These are phyloP conservation scores for Orussus abietinus DNA, from an alignment of 1,140 invertebrate species.

Conservation along the genomic window DNA sequence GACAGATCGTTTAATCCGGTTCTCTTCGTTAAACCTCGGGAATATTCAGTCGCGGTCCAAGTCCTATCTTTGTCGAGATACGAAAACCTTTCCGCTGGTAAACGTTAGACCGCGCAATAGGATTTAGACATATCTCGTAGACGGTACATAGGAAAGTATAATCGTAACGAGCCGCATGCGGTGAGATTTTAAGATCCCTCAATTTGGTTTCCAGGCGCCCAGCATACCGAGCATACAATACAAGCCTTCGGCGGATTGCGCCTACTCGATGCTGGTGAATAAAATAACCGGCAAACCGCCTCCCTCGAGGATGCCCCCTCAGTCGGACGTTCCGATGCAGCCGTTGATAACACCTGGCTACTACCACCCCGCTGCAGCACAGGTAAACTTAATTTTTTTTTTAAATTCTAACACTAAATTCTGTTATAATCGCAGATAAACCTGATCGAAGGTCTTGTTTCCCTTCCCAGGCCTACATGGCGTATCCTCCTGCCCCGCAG, in stretches of 20 bases:
- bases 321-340: constrained; percentile 28
- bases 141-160: constrained; percentile 9
- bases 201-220: constrained; percentile 54
- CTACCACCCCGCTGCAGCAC: constrained; percentile 31
- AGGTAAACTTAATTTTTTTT: constrained; percentile 17
- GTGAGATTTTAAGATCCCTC: constrained; percentile 9
- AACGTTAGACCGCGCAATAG: no score
- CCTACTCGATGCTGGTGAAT: constrained; percentile 79
- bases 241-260: constrained; percentile 76
- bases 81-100: no score
- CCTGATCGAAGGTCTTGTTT: constrained; percentile 9
- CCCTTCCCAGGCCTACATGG: constrained; percentile 29
- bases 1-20: no score
- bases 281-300: constrained; percentile 73
- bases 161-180: constrained; percentile 1
- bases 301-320: constrained; percentile 35
- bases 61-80: no score
- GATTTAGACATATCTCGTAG: no score
- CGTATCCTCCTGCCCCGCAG: constrained; percentile 38
- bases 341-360: constrained; percentile 30
- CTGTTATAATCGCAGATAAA: background rate
- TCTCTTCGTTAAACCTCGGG: no score
- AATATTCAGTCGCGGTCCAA: no score
- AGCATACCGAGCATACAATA: constrained; percentile 69
- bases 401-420: constrained; percentile 4